A percentile compares a stretch with the other conserved stretches of the same genome.
Conservation (phyloP, 2,888 invertebrate genomes). For the Temnothorax unifasciatus region DNA sequence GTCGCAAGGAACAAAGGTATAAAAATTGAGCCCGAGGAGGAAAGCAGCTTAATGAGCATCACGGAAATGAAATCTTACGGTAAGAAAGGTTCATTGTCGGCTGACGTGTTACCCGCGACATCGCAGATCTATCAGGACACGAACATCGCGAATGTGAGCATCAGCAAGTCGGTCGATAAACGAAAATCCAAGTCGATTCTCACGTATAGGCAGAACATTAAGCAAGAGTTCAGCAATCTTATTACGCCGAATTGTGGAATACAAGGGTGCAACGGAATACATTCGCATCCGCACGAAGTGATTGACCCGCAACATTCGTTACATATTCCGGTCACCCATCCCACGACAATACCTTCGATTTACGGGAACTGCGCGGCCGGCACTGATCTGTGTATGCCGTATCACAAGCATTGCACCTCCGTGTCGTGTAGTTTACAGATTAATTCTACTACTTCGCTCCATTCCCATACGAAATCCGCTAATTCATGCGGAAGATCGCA, state of each 20-base stretch:
- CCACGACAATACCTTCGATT: slow-evolving; percentile 70
- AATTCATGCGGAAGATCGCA: slow-evolving; percentile 69
- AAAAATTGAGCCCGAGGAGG: slow-evolving; percentile 70
- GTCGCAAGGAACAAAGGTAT: slow-evolving; percentile 67
- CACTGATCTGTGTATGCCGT: slow-evolving; percentile 79
- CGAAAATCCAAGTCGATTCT: slow-evolving; percentile 67
- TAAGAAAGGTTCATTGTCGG: slow-evolving; percentile 58
- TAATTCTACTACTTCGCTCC: slow-evolving; percentile 72
- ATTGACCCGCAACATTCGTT: slow-evolving; percentile 73
- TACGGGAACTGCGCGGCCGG: slow-evolving; percentile 77
- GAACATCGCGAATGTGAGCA: slow-evolving; percentile 43
- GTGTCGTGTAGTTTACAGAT: slow-evolving; percentile 78
- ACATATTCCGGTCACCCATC: slow-evolving; percentile 75
- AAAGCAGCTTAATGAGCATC: slow-evolving; percentile 61
- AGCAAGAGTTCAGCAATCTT: slow-evolving; percentile 75
- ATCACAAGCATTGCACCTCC: slow-evolving; percentile 79
- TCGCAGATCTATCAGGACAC: slow-evolving; percentile 66
- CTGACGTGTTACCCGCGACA: slow-evolving; percentile 61
- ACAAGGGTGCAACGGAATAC: slow-evolving; percentile 70
- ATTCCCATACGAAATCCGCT: slow-evolving; percentile 67
- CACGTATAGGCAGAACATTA: slow-evolving; percentile 69
- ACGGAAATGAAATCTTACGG: slow-evolving; percentile 66
- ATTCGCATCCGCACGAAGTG: slow-evolving; percentile 70
- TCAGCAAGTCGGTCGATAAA: slow-evolving; percentile 68
- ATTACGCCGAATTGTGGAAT: slow-evolving; percentile 70